A percentile compares a stretch with the other conserved stretches of the same genome.
These are phyloP conservation scores for Epizoanthus rinbou DNA, from an alignment of 92 coral and sea anemone genomes.

Conservation along the genomic window DNA sequence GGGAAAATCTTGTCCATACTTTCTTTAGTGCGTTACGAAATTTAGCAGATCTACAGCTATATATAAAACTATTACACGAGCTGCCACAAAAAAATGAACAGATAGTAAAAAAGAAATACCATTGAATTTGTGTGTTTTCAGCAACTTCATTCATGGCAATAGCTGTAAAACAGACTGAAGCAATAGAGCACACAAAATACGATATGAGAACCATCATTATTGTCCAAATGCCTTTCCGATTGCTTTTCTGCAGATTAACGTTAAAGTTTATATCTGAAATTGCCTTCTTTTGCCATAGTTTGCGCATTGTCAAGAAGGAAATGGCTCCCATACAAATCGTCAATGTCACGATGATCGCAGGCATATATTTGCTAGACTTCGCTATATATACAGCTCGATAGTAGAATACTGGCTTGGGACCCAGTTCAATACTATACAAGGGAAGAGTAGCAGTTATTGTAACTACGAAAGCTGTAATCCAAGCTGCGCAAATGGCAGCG, in stretches of 20 bases:
- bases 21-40: no score
- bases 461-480: background rate
- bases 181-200: no score
- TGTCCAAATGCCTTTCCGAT: background rate
- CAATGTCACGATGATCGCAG: background rate
- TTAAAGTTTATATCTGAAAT: background rate
- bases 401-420: no score
- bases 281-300: background rate
- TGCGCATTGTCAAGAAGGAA: background rate
- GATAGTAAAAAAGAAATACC: background rate
- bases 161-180: background rate
- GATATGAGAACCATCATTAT: constrained; percentile 2
- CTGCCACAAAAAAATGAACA: no score
- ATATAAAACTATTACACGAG: background rate
- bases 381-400: background rate
- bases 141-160: background rate
- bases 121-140: background rate
- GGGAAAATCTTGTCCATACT: no score
- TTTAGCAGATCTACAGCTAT: background rate
- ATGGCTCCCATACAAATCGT: no score
- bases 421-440: no score
- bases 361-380: background rate
- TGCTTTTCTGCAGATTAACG: background rate
- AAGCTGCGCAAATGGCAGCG: no score
- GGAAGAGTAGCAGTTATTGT: background rate